A percentile compares a stretch with the other conserved stretches of the same genome.
Conservation (phyloP, 2,113 vertebrate species). For the Poecilia latipinna region DNA sequence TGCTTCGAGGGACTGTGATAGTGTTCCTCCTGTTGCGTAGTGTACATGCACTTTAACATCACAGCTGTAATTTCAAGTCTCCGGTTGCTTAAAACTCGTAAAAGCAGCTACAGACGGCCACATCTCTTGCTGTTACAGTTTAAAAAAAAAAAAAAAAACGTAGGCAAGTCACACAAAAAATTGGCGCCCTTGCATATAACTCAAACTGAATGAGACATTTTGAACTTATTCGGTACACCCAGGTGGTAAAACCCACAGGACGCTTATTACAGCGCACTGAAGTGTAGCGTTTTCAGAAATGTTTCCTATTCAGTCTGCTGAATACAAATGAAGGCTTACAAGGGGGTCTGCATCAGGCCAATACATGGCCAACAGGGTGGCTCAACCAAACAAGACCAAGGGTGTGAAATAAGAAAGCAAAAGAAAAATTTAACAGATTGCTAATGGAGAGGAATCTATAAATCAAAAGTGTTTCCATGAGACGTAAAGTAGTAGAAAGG, state of each 20-base stretch:
- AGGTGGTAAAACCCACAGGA: constrained; percentile 20
- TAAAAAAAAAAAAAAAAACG: not conserved
- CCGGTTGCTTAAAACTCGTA: constrained; percentile 13
- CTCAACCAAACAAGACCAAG: constrained; percentile 9
- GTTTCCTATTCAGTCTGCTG: constrained; percentile 24
- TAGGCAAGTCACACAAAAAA: not conserved
- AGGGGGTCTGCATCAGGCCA: constrained; percentile 29
- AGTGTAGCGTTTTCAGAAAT: constrained; percentile 36
- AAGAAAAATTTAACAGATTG: constrained; percentile 68
- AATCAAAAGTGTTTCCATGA: constrained; percentile 70
- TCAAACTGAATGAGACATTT: not conserved
- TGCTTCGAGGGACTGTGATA: constrained; percentile 72
- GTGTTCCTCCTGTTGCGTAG: constrained; percentile 31
- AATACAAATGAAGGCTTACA: constrained; percentile 23
- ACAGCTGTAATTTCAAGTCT: constrained; percentile 24
- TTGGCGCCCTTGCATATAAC: not conserved
- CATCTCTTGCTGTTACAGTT: not conserved
- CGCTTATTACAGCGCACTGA: constrained; percentile 16
- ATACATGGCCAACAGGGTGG: constrained; percentile 9
- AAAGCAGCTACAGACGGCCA: constrained; percentile 9
- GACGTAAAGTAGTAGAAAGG: constrained; percentile 24
- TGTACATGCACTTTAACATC: constrained; percentile 28
- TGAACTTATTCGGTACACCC: not conserved
- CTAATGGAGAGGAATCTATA: constrained; percentile 58
- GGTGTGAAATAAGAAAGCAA: constrained; percentile 34